These are phyloP conservation scores for Mionectes macconnelli DNA, from an alignment of 2,113 vertebrate species.

Conservation along the genomic window DNA sequence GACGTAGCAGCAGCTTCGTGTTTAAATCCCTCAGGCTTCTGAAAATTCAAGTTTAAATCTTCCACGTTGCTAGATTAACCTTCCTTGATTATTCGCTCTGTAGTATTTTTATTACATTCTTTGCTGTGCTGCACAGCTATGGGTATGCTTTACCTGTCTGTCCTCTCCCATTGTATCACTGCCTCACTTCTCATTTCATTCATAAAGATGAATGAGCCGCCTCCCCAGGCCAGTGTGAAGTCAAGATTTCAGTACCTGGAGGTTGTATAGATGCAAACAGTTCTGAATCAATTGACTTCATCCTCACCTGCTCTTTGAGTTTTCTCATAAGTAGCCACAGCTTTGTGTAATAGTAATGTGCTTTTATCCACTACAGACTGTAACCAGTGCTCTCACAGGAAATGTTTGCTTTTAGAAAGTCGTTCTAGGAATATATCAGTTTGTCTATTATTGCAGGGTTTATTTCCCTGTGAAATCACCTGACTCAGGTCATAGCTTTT, in stretches of 20 bases:
- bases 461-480: not conserved
- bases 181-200: not conserved
- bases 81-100: not conserved
- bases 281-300: not conserved
- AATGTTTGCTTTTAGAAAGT: not conserved
- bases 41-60: not conserved
- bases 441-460: not conserved
- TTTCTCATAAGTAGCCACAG: not conserved
- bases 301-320: not conserved
- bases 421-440: not conserved
- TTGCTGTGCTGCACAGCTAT: not conserved
- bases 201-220: not conserved
- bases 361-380: not conserved
- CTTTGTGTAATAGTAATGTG: not conserved
- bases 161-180: not conserved
- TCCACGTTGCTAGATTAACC: not conserved
- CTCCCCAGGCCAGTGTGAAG: not conserved
- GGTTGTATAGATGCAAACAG: not conserved
- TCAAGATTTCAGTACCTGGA: not conserved
- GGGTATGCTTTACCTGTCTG: not conserved
- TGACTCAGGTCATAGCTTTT: not conserved
- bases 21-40: not conserved
- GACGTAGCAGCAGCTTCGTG: not conserved
- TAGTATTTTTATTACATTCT: not conserved
- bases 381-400: not conserved